Conservation (phyloP, 2,797 vertebrate genomes). For the Loriculus beryllinus region DNA sequence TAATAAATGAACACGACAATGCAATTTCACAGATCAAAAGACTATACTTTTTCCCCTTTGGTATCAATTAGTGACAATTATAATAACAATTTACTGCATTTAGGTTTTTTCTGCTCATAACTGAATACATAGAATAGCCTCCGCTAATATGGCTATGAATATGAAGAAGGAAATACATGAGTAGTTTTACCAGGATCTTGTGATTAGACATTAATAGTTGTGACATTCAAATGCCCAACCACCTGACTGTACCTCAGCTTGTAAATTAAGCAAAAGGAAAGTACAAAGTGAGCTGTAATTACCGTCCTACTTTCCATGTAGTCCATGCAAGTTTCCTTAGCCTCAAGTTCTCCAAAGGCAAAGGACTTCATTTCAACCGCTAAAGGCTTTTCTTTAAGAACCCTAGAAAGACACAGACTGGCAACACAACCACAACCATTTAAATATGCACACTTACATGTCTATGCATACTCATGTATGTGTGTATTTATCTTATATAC, state of each 20-base stretch:
- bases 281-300: not conserved
- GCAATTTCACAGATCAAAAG: not conserved
- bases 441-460: not conserved
- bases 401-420: not conserved
- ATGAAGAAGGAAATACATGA: not conserved
- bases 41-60: not conserved
- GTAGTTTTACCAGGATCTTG: not conserved
- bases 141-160: not conserved
- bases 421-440: not conserved
- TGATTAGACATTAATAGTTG: not conserved
- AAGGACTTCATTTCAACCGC: not conserved
- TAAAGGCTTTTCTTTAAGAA: not conserved
- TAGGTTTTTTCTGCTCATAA: not conserved
- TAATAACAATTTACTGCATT: not conserved
- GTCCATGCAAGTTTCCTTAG: not conserved
- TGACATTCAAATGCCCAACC: not conserved
- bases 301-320: not conserved
- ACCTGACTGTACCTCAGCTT: not conserved
- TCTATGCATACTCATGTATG: rapidly evolving
- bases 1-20: not conserved
- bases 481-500: not conserved
- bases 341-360: not conserved
- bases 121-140: not conserved
- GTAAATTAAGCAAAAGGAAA: not conserved
- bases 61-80: not conserved